Evolutionary conservation across 2,888 invertebrate species (phyloP), one percentile per base, ranked within the genome.

Genomic region (Sialis lutaria): DNA sequence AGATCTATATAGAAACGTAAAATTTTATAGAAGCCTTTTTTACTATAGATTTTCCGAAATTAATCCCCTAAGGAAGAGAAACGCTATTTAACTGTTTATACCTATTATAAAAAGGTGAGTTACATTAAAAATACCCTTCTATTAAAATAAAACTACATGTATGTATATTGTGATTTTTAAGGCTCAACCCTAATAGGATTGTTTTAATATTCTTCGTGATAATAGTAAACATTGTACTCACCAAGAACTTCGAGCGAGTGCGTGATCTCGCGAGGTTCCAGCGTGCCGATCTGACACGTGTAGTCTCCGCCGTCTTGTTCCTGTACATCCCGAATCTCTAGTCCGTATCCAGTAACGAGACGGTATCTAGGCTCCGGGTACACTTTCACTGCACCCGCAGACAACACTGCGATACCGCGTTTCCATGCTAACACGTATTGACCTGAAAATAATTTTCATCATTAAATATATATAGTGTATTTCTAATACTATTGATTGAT

Each of bases 271-370:
- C 73, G 67, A 33, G 77, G 77, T 52, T 74, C 72, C 56, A 76
- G 65, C 35, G 75, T 78, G 52, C 75, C 77, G 56, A 79, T 74
- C 64, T 78, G 78, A 61, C 79, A 79, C 50, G 77, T 72, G 59
- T 79, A 79, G 64, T 77, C 76, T 30, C 78, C 79, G 34, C 75
- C 77, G 63, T 79, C 79, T 60, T 73, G 73, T 41, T 76, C 72
- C 53, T 71, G 70, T 33, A 74, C 75, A 55, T 76, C 74, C 53
- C 72, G 70, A 58, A 79, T 77, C 64, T 77, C 75, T 54, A 79
- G 62, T 59, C 73, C 75, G 63, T 74, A 77, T 41, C 77, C 75
- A 57, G 74, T 73, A 51, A 75, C 72, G 53, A 78, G 65, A 53
- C 70, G 69, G 51, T 78, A 70, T 51, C 78, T 68, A 43, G 74